Evolutionary conservation across 2,113 vertebrate species (phyloP).

Genomic region (Ammodytes dubius): DNA sequence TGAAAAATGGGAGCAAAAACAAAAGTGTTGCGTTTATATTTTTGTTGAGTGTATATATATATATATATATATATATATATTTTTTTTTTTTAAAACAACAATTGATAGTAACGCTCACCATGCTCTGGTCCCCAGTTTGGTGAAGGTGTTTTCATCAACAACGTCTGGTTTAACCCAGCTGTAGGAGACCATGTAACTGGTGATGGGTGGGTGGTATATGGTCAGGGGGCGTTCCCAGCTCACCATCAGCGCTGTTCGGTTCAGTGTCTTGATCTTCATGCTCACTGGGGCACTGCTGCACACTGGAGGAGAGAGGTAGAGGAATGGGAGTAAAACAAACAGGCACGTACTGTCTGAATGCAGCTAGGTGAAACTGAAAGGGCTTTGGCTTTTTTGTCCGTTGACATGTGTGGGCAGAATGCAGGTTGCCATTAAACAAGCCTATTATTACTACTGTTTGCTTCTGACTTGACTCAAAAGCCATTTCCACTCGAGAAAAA

Average conservation of each 20-base stretch:
- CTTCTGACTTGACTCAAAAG: slow-evolving; percentile 52
- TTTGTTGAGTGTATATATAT: too few species aligned
- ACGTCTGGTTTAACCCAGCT: slow-evolving; percentile 97
- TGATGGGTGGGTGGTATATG: slow-evolving; percentile 95
- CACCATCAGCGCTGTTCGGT: slow-evolving; percentile 92
- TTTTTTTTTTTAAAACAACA: too few species aligned
- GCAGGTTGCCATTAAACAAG: slow-evolving; percentile 52
- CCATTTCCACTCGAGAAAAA: slow-evolving; percentile 48
- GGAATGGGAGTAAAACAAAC: background rate
- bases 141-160: slow-evolving; percentile 95
- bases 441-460: slow-evolving; percentile 70
- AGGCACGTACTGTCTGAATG: background rate
- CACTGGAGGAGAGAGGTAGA: slow-evolving; percentile 77
- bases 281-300: slow-evolving; percentile 96
- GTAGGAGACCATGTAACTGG: slow-evolving; percentile 97
- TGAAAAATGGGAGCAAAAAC: too few species aligned
- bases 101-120: slow-evolving; percentile 84
- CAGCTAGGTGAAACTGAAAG: slow-evolving; percentile 29
- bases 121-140: slow-evolving; percentile 93
- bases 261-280: slow-evolving; percentile 96
- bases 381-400: slow-evolving; percentile 25
- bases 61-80: too few species aligned
- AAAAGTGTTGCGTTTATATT: too few species aligned
- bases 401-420: slow-evolving; percentile 34
- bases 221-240: slow-evolving; percentile 94